phyloP scores from a whole-genome alignment of 35 echinoderm and acorn worm genomes.

The Apostichopus parvimensis region DNA sequence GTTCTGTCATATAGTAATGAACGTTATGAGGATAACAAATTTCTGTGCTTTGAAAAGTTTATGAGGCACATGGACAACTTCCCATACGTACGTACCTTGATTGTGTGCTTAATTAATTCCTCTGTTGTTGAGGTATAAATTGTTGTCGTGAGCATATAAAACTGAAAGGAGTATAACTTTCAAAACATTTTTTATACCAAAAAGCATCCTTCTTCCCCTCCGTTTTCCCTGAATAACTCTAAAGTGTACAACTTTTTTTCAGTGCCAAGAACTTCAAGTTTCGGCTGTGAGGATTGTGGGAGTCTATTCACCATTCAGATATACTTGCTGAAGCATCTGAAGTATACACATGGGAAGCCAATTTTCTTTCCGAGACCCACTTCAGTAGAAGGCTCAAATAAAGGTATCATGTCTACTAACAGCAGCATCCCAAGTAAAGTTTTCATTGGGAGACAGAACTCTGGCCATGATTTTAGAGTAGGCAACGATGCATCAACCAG shows the following conservation, averaged over 20 bases:
- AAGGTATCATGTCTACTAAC: conserved; percentile 5
- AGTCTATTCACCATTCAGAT: conserved; percentile 40
- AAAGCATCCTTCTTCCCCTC: no score
- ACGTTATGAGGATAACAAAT: no score
- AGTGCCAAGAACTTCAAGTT: not conserved
- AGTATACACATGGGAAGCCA: conserved; percentile 33
- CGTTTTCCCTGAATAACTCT: no score
- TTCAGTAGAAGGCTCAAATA: not conserved
- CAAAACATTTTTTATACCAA: no score
- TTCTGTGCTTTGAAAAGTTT: no score
- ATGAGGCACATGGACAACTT: no score
- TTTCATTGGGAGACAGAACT: not conserved
- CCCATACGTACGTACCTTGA: no score
- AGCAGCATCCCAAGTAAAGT: not conserved
- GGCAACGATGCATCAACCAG: not conserved
- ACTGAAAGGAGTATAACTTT: no score
- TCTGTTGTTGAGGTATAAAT: no score
- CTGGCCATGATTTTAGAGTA: not conserved
- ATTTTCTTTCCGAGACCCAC: conserved; percentile 38
- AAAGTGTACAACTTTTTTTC: not conserved
- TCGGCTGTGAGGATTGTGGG: conserved; percentile 38
- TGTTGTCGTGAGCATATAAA: no score
- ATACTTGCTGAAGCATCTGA: conserved; percentile 47
- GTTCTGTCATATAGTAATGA: no score
- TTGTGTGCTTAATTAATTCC: no score